These are phyloP conservation scores for Mayetiola destructor DNA, from an alignment of 2,888 invertebrate genomes.

Conservation along the genomic window DNA sequence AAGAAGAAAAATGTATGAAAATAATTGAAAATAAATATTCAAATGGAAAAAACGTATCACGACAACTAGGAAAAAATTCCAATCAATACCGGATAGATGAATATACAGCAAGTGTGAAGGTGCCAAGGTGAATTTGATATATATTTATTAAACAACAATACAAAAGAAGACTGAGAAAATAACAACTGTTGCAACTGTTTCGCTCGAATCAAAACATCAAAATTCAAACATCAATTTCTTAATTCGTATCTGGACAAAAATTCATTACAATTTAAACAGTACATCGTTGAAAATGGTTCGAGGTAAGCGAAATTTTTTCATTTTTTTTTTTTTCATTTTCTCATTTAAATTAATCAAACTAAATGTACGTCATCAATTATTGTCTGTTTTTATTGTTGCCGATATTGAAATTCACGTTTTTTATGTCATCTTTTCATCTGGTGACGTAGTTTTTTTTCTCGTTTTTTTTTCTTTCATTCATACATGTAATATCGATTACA, in stretches of 20 bases:
- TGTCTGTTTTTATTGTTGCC: no score
- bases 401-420: no score
- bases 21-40: background rate
- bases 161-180: background rate
- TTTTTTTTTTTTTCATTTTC: background rate
- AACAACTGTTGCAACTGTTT: background rate
- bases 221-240: no score
- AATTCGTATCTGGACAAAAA: no score
- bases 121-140: constrained; percentile 10
- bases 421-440: no score
- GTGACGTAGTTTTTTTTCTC: no score
- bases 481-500: no score
- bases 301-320: background rate
- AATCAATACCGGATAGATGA: background rate
- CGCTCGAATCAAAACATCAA: background rate
- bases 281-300: constrained; percentile 8
- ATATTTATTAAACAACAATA: background rate
- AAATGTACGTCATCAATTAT: no score
- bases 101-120: constrained; percentile 5
- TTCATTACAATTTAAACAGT: no score
- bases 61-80: background rate
- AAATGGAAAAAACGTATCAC: background rate
- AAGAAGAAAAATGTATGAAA: background rate
- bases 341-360: background rate
- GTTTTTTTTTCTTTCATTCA: no score